Conservation (phyloP, 2,888 invertebrate species). For the Pilophorus perplexus region DNA sequence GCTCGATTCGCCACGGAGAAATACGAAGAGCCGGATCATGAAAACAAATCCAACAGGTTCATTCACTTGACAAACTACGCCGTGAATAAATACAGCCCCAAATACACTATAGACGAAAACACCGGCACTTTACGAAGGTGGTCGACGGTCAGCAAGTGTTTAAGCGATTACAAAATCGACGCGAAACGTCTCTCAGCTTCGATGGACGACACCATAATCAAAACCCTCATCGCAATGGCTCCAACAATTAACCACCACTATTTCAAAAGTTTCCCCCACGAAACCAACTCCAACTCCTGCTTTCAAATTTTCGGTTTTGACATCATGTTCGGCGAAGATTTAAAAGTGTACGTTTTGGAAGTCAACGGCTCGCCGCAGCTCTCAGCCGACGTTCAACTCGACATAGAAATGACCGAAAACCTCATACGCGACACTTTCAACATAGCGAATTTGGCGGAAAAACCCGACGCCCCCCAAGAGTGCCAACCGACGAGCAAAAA, state of each 20-base stretch:
- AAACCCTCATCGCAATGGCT: constrained; percentile 84
- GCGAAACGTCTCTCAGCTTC: constrained; percentile 73
- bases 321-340: constrained; percentile 77
- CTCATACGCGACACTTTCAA: constrained; percentile 73
- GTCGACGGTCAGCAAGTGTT: constrained; percentile 73
- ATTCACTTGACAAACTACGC: constrained; percentile 96
- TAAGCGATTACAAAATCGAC: constrained; percentile 68
- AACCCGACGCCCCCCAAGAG: constrained; percentile 71
- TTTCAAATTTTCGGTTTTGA: constrained; percentile 91
- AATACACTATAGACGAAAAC: constrained; percentile 79
- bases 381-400: constrained; percentile 82
- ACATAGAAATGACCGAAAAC: constrained; percentile 80
- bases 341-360: constrained; percentile 84
- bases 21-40: constrained; percentile 77
- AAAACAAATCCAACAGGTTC: constrained; percentile 81
- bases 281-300: constrained; percentile 80
- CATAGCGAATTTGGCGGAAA: constrained; percentile 72
- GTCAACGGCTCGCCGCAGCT: constrained; percentile 93
- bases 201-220: constrained; percentile 88
- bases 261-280: constrained; percentile 81
- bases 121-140: constrained; percentile 86
- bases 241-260: constrained; percentile 86
- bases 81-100: constrained; percentile 84
- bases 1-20: constrained; percentile 86
- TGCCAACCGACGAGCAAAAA: no score